These are phyloP conservation scores for Cricetomys ansorgei DNA, from an alignment of 2,113 vertebrate genomes.

Conservation along the genomic window DNA sequence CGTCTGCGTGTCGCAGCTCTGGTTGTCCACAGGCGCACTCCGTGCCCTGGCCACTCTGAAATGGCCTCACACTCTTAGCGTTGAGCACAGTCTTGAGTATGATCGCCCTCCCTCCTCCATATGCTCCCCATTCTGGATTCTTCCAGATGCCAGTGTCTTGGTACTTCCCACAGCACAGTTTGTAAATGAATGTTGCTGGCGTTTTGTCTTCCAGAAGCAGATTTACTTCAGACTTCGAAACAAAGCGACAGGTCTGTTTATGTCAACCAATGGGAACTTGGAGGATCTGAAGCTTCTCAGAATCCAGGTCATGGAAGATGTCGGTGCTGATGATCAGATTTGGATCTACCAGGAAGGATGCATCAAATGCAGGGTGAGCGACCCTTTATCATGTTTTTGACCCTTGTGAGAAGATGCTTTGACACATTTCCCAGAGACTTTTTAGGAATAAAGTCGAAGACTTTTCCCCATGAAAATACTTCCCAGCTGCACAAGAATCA, in stretches of 20 bases:
- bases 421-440: not conserved
- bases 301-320: slow-evolving; percentile 92
- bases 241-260: slow-evolving; percentile 89
- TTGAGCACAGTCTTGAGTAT: not conserved
- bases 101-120: not conserved
- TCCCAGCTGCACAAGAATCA: slow-evolving; percentile 16
- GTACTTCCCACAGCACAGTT: not conserved
- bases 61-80: not conserved
- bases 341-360: slow-evolving; percentile 95
- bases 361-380: slow-evolving; percentile 92
- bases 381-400: not conserved
- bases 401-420: not conserved
- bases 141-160: not conserved
- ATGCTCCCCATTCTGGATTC: not conserved
- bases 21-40: not conserved
- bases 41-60: not conserved
- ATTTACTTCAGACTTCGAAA: slow-evolving; percentile 93
- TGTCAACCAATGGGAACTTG: slow-evolving; percentile 93
- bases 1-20: not conserved
- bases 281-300: slow-evolving; percentile 95
- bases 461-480: not conserved
- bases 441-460: not conserved
- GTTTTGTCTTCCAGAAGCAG: slow-evolving; percentile 88
- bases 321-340: slow-evolving; percentile 91
- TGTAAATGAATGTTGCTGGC: not conserved